Percentiles rank a stretch among this genome's conserved stretches.
Evolutionary conservation across 2,888 invertebrate species (phyloP).

Genomic region (Leptopilina myrica): DNA sequence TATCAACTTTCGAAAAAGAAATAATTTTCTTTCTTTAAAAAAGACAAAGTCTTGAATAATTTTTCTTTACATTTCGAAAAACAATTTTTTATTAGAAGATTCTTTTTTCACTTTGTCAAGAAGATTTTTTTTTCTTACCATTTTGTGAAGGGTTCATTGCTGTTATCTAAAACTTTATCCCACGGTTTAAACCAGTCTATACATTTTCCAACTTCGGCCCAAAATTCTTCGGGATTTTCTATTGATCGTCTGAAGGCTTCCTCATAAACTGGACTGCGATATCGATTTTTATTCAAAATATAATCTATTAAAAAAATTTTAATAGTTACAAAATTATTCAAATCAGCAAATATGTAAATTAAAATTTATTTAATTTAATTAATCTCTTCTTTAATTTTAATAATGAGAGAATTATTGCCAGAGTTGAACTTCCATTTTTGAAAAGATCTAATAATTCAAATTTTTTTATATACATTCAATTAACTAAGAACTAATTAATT

Average conservation of each 20-base stretch:
- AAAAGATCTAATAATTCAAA: too few relatives aligned
- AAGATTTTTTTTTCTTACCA: constrained; percentile 81
- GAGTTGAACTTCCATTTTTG: too few relatives aligned
- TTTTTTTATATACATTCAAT: too few relatives aligned
- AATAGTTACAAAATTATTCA: too few relatives aligned
- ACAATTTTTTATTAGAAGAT: neutral
- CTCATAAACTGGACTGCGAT: constrained; percentile 78
- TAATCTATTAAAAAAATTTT: constrained; percentile 63
- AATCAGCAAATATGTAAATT: too few relatives aligned
- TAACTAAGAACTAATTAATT: too few relatives aligned
- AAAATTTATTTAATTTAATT: too few relatives aligned
- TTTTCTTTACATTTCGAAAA: neutral
- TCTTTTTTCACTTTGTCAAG: neutral
- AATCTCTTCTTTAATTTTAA: too few relatives aligned
- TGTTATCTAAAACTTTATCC: constrained; percentile 90
- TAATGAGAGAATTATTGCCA: too few relatives aligned
- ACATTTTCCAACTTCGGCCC: constrained; percentile 87
- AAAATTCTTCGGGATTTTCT: constrained; percentile 89
- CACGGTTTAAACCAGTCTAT: constrained; percentile 91
- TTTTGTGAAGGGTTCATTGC: constrained; percentile 90
- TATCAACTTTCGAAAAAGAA: too few relatives aligned
- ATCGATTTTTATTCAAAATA: constrained; percentile 65
- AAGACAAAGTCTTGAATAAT: neutral
- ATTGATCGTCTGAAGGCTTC: constrained; percentile 84
- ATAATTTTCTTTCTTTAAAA: too few relatives aligned